Evolutionary conservation across 2,888 invertebrate species (phyloP).

Genomic region (Latheticus oryzae): DNA sequence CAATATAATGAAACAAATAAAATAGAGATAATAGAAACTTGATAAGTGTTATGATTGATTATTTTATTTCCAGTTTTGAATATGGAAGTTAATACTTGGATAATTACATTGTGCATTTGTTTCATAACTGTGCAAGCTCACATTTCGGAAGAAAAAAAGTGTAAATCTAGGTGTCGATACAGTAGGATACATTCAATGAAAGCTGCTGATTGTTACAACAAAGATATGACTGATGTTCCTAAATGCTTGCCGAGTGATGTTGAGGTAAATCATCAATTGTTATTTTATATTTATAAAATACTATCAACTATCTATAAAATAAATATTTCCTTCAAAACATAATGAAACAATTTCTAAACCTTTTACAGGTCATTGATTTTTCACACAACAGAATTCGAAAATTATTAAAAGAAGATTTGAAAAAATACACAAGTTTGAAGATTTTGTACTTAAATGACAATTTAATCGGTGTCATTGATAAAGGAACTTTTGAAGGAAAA

Average conservation of each 20-base stretch:
- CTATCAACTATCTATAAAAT: conserved; percentile 10
- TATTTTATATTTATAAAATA: too few relatives aligned
- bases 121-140: conserved; percentile 24
- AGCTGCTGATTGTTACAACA: conserved; percentile 60
- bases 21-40: conserved; percentile 30
- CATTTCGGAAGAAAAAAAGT: too few relatives aligned
- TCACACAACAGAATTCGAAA: conserved; percentile 60
- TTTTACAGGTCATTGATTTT: conserved; percentile 61
- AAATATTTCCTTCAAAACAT: conserved; percentile 39
- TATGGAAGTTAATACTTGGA: conserved; percentile 13
- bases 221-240: conserved; percentile 56
- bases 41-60: conserved; percentile 28
- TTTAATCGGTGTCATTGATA: conserved; percentile 55
- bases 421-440: conserved; percentile 54
- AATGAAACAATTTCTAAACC: too few relatives aligned
- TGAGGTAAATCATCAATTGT: conserved; percentile 53
- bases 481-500: conserved; percentile 56
- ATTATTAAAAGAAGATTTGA: conserved; percentile 55
- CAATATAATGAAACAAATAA: conserved; percentile 19
- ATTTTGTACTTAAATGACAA: conserved; percentile 63
- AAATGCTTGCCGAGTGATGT: conserved; percentile 58
- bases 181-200: conserved; percentile 54
- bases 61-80: conserved; percentile 39
- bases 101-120: conserved; percentile 19
- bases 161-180: conserved; percentile 52